phyloP scores from a whole-genome alignment of 2,888 invertebrate genomes.

The Prenolepis imparis region DNA sequence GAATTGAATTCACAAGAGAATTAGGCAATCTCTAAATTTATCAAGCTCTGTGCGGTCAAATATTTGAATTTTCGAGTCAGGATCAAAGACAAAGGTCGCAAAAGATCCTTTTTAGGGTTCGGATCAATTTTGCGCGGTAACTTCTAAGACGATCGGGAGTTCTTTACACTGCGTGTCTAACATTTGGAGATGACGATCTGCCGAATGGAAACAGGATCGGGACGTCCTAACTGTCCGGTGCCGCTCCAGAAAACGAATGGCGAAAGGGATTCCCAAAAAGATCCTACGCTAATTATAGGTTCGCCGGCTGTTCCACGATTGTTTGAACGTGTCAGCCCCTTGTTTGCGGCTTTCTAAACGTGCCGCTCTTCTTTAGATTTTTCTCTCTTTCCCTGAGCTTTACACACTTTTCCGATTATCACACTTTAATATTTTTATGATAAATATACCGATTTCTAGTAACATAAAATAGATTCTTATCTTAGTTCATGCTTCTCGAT shows the following conservation, averaged over 20 bases:
- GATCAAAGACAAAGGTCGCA: constrained; percentile 29
- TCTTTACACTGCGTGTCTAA: constrained; percentile 62
- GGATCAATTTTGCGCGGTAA: constrained; percentile 77
- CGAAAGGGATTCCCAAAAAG: constrained; percentile 73
- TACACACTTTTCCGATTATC: constrained; percentile 40
- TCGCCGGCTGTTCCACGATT: constrained; percentile 78
- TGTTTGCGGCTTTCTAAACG: constrained; percentile 83
- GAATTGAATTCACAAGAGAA: not conserved
- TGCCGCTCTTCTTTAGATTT: constrained; percentile 57
- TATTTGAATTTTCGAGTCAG: constrained; percentile 21
- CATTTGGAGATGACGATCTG: constrained; percentile 74
- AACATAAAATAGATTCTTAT: not conserved
- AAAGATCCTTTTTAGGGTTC: constrained; percentile 33
- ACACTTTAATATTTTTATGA: constrained; percentile 4
- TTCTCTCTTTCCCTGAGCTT: constrained; percentile 42
- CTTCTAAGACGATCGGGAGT: constrained; percentile 74
- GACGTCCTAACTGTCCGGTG: constrained; percentile 60
- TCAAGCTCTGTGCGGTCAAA: not conserved
- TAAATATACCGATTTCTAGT: not conserved
- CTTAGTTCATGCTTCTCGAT: not conserved
- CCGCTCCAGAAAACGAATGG: constrained; percentile 74
- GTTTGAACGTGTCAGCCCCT: constrained; percentile 82
- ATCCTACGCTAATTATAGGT: constrained; percentile 83
- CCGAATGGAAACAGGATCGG: constrained; percentile 64
- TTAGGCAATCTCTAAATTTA: not conserved